Base-by-base conservation (phyloP, 1,140 invertebrate genomes). In the Lamellibrachia luymesi region DNA sequence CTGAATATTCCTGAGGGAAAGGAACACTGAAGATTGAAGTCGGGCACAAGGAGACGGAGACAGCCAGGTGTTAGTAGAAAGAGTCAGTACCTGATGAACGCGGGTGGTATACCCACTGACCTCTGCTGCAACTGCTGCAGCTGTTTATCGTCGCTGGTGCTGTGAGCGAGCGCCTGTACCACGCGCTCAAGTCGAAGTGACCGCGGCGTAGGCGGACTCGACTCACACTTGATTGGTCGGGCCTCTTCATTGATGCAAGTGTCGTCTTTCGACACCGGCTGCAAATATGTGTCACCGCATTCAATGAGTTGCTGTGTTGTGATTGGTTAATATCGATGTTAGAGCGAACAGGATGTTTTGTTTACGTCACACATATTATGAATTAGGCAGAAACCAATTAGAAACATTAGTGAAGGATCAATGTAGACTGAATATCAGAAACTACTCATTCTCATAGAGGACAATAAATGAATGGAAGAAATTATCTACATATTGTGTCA, bases 121-220 rank as follows among this genome's bases (percentile, higher is more conserved):
- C 92, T 92, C 92, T 92, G 92, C 27, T 64, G 50, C 51, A 52
- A n/a, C 51, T 92, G 50, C 52, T 92, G 50, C 91, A 91, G 8
- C 51, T 91, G 91, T 95, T 98, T 96, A 27, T 98, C 96, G 95
- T 99, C 98, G 96, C 99, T 98, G 95, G 98, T 97, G 97, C 98
- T 98, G 93, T 98, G 98, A 90, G 98, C 98, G 90, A 98, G 96
- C 13, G 98, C 98, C 95, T 98, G 95, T 50, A 98, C 98, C 51
- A 98, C 98, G 93, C 98, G 96, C 96, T 99, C 98, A 80, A 99
- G 97, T 56, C 96, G 94, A 94, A 99, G 97, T 50, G 98, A 98
- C 92, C 98, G 97, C 56, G 98, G 98, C 4, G 98, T 98, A 52
- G 98, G 97, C 49, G 98, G 98, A 94, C 97, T 97, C 92, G 97